Evolutionary conservation across 2,113 vertebrate species (phyloP).

Genomic region (Gymnocephalus cernua): DNA sequence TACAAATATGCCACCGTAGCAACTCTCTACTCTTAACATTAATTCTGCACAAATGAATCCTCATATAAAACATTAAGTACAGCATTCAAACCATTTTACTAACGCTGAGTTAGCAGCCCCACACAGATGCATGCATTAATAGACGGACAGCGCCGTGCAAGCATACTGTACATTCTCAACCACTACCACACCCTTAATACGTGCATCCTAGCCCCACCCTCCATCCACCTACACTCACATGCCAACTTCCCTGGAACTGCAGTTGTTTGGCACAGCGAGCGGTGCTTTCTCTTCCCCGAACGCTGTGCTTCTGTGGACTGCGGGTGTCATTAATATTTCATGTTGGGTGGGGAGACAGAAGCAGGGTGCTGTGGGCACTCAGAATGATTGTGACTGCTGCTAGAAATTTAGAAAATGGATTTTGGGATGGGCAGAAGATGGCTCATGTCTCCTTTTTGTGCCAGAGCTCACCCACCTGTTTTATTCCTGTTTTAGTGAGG

Average conservation of each 20-base stretch:
- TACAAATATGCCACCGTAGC: neutral
- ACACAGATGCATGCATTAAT: neutral
- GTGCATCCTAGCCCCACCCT: neutral
- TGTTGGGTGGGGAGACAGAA: slow-evolving; percentile 23
- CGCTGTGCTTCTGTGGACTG: slow-evolving; percentile 23
- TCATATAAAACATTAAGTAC: slow-evolving; percentile 36
- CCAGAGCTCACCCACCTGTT: slow-evolving; percentile 19
- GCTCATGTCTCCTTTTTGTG: neutral
- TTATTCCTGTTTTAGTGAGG: slow-evolving; percentile 57
- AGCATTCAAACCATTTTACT: neutral
- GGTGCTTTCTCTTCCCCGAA: slow-evolving; percentile 10
- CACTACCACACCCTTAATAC: neutral
- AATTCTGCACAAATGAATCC: slow-evolving; percentile 48
- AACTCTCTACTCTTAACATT: slow-evolving; percentile 20
- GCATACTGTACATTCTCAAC: neutral
- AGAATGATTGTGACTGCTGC: slow-evolving; percentile 42
- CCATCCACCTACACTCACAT: slow-evolving; percentile 14
- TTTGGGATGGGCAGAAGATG: neutral
- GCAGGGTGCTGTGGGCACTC: slow-evolving; percentile 35
- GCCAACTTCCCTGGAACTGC: slow-evolving; percentile 4
- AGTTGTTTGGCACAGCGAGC: slow-evolving; percentile 5
- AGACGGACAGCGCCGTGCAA: neutral
- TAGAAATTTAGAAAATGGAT: slow-evolving; percentile 54
- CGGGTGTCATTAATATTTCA: slow-evolving; percentile 72
- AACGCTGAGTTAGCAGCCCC: neutral